Conservation (phyloP, 2,888 invertebrate species). For the Graphium colonna region DNA sequence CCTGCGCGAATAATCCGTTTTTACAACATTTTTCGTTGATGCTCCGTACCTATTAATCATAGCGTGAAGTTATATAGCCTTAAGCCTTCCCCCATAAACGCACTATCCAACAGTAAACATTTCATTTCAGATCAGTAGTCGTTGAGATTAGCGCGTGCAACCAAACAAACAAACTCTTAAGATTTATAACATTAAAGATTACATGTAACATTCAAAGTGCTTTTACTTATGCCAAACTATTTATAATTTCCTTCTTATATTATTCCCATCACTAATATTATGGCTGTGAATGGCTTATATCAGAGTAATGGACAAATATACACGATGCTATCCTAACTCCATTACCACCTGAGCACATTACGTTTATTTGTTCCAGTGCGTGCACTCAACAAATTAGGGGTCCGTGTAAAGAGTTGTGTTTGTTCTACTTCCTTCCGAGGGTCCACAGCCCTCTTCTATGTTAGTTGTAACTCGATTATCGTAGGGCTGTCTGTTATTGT, state of each 20-base stretch:
- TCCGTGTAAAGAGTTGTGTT: conserved; percentile 19
- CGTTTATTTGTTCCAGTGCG: conserved; percentile 22
- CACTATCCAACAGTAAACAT: no score
- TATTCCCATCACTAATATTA: background rate
- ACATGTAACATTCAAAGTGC: no score
- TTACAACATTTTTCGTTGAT: no score
- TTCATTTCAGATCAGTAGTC: no score
- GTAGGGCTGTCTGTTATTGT: no score
- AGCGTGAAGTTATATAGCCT: no score
- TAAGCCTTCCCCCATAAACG: no score
- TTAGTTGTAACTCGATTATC: conserved; percentile 19
- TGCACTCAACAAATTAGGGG: conserved; percentile 22
- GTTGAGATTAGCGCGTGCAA: no score
- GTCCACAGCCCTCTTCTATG: conserved; percentile 16
- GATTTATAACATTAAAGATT: no score
- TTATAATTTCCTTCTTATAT: background rate
- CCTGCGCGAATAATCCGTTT: no score
- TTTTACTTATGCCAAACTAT: background rate
- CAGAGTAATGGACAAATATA: background rate
- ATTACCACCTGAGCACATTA: conserved; percentile 15
- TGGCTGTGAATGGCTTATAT: background rate
- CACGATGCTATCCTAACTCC: conserved; percentile 13
- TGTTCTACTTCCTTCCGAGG: conserved; percentile 13
- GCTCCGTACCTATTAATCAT: no score
- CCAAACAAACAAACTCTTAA: no score